Base-by-base conservation (phyloP, 2,113 vertebrate genomes). In the Scomber scombrus region DNA sequence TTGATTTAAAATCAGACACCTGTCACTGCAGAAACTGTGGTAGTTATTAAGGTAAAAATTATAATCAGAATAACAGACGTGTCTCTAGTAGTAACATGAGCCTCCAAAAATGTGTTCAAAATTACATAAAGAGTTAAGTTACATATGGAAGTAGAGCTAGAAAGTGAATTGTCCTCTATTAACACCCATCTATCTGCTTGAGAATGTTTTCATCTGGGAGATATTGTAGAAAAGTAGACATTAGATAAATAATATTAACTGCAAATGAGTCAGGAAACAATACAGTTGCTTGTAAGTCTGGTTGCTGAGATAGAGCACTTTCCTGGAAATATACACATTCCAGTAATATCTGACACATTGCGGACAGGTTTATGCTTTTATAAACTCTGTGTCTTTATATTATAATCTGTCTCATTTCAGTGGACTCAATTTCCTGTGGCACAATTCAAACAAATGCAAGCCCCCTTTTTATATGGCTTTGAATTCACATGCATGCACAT, bases 201-300 rank as follows among this genome's bases (percentile, higher is more conserved):
- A 29, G 15, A 46, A 34, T 46, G 6, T 55, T 63, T 69, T 21
- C 23, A 26, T 81, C 40, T 15, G 26, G 13, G 7, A 75, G 47
- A 23, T 54, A 76, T 73, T 62, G 55, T 61, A 18, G 46, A 0
- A 23, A 62, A 66, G 50, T 34, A 40, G 63, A 72, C 60, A 49
- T 40, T 40, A 40, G 34, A 40, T 40, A 40, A 40, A 40, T 40
- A 40, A 40, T 40, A 74, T 82, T 68, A 73, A 73, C 71, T 68
- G 47, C 54, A 65, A 71, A 78, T 74, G 60, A 74, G 11, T 57
- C 55, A 26, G 29, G 75, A 63, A 65, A 47, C 55, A 57, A 56
- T 62, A n/a, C 23, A 26, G 31, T 31, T 72, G 55, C 56, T 64
- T 9, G 45, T 6, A 11, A 12, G 21, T 16, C 18, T 46, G 34